A percentile compares a stretch with the other conserved stretches of the same genome.
Conservation (phyloP, 2,797 vertebrate species). For the Manis pentadactyla region DNA sequence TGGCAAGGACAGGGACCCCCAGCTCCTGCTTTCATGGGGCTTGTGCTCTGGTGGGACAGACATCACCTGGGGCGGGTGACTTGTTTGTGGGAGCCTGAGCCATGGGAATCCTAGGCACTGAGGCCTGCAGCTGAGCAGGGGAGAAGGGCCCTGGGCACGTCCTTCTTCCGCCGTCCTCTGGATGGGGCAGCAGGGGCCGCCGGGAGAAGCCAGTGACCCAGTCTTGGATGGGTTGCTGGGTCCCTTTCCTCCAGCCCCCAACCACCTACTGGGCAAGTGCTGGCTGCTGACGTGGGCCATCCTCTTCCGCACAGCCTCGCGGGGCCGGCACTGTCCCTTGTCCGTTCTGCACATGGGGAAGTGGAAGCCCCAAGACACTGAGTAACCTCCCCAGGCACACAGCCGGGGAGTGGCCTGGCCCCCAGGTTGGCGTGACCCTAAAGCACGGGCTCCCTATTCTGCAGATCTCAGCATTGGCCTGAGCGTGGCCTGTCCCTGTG, state of each 20-base stretch:
- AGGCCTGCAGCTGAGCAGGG: not conserved
- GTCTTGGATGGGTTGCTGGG: accelerated
- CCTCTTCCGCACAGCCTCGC: not conserved
- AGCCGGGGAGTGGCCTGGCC: not conserved
- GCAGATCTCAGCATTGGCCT: not conserved
- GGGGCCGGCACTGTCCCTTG: not conserved
- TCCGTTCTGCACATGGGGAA: not conserved
- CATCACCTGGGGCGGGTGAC: not conserved
- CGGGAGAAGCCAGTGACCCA: not conserved
- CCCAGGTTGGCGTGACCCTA: not conserved
- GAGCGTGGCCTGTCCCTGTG: not conserved
- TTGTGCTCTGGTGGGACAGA: not conserved
- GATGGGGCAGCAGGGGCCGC: accelerated
- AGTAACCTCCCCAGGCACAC: not conserved
- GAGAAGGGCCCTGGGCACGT: accelerated
- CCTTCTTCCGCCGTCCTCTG: not conserved
- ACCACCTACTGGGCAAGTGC: accelerated
- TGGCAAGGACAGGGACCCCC: accelerated
- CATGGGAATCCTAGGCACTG: not conserved
- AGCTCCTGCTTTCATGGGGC: not conserved
- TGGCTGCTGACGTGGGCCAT: accelerated
- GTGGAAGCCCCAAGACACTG: accelerated
- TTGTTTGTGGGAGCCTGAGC: not conserved
- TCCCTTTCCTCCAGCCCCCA: not conserved
- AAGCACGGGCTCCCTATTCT: not conserved